Conservation (phyloP, 2,888 invertebrate genomes). For the Eugnorisma glareosa region DNA sequence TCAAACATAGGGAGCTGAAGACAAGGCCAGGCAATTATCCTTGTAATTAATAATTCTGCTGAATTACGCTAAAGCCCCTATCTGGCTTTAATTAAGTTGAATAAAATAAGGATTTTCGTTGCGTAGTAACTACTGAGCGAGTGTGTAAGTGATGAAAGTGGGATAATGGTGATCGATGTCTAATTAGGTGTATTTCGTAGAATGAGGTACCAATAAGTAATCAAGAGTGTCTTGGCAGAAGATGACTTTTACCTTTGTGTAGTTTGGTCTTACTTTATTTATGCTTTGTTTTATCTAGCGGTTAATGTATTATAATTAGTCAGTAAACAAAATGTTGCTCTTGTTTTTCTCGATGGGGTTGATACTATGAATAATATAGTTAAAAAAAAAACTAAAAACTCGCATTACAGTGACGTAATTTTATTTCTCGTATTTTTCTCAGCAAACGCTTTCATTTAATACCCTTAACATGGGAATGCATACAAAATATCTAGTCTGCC, state of each 20-base stretch:
- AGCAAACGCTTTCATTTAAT: too few species aligned
- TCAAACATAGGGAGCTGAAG: conserved; percentile 66
- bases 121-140: conserved; percentile 33
- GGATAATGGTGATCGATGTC: conserved; percentile 34
- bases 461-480: neutral
- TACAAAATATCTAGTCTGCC: neutral
- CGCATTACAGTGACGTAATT: neutral
- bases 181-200: conserved; percentile 17
- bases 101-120: conserved; percentile 64
- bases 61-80: conserved; percentile 64
- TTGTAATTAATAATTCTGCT: conserved; percentile 72
- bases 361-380: neutral
- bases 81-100: conserved; percentile 65
- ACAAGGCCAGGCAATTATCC: conserved; percentile 71
- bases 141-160: conserved; percentile 19
- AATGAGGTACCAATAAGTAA: neutral
- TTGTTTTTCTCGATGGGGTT: neutral
- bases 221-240: neutral
- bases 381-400: too few species aligned
- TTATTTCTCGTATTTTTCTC: too few species aligned
- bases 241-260: neutral
- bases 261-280: neutral
- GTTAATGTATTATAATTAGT: neutral
- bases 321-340: neutral
- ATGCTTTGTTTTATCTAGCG: neutral